Evolutionary conservation across 1,140 invertebrate species (phyloP).

Genomic region (Brachionus angularis): DNA sequence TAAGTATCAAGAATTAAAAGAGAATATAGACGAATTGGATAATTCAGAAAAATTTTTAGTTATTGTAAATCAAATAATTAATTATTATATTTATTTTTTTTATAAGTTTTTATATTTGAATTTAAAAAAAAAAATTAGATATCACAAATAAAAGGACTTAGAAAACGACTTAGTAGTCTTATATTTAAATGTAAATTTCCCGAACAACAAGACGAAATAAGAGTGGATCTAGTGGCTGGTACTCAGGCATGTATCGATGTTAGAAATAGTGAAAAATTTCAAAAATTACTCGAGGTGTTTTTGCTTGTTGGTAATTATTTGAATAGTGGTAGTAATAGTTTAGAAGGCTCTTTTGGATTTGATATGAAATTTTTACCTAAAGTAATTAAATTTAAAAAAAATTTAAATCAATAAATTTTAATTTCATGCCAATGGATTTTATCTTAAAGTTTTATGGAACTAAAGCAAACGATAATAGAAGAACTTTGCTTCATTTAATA

Average conservation of each 20-base stretch:
- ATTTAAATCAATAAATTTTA: background rate
- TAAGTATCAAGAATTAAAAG: constrained; percentile 72
- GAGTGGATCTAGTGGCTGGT: constrained; percentile 77
- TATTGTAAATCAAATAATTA: constrained; percentile 73
- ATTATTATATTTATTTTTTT: constrained; percentile 42
- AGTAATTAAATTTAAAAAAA: constrained; percentile 59
- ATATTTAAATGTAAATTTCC: constrained; percentile 80
- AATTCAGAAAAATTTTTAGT: constrained; percentile 91
- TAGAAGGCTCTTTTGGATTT: constrained; percentile 82
- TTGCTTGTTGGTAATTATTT: constrained; percentile 87
- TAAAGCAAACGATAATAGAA: constrained; percentile 86
- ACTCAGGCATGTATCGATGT: constrained; percentile 93
- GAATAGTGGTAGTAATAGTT: constrained; percentile 88
- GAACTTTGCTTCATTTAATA: constrained; percentile 85
- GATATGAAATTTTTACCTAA: constrained; percentile 93
- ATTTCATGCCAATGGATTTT: constrained; percentile 46
- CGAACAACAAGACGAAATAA: constrained; percentile 59
- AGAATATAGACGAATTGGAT: constrained; percentile 73
- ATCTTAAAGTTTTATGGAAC: constrained; percentile 74
- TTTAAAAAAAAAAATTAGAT: constrained; percentile 59
- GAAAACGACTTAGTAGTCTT: constrained; percentile 79
- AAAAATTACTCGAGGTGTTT: constrained; percentile 80
- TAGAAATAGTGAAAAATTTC: constrained; percentile 79
- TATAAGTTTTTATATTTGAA: background rate
- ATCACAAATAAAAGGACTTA: constrained; percentile 75